phyloP scores from a whole-genome alignment of 2,888 invertebrate species.

The Heliconius ismenius region DNA sequence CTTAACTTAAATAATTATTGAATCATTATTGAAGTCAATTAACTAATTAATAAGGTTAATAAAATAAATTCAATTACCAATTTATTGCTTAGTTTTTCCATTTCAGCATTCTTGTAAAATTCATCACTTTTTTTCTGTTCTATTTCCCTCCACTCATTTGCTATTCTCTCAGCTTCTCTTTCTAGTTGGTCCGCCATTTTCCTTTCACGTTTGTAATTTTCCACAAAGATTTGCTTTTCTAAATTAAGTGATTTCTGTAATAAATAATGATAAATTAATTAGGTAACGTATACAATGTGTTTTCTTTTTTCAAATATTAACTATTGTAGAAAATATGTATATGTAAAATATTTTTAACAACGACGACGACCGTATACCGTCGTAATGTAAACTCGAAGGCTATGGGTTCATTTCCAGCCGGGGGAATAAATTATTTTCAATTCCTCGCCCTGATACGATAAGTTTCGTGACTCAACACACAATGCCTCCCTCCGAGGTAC shows the following conservation, averaged over 20 bases:
- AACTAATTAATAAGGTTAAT: neutral
- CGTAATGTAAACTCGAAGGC: too few species aligned
- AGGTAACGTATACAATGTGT: too few species aligned
- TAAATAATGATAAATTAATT: neutral
- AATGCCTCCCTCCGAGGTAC: too few species aligned
- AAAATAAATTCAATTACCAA: conserved; percentile 52
- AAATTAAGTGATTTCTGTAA: conserved; percentile 62
- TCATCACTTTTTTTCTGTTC: conserved; percentile 59
- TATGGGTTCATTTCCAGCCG: too few species aligned
- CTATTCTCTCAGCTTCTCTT: conserved; percentile 56
- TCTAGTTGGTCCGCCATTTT: conserved; percentile 55
- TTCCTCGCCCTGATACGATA: too few species aligned
- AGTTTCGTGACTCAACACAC: too few species aligned
- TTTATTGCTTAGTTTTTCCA: conserved; percentile 53
- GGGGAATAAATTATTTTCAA: too few species aligned
- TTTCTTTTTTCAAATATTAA: too few species aligned
- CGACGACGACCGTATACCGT: too few species aligned
- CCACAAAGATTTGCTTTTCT: conserved; percentile 61
- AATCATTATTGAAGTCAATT: neutral
- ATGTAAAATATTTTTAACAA: too few species aligned
- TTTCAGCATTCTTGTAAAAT: conserved; percentile 50
- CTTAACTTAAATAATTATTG: too few species aligned
- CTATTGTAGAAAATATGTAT: too few species aligned
- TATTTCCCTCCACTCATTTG: conserved; percentile 56
- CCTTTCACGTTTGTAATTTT: conserved; percentile 60